A percentile compares a stretch with the other conserved stretches of the same genome.
Evolutionary conservation across 30 jellyfish, hydroid and myxozoan species (phyloP).

Genomic region (Turritopsis rubra): DNA sequence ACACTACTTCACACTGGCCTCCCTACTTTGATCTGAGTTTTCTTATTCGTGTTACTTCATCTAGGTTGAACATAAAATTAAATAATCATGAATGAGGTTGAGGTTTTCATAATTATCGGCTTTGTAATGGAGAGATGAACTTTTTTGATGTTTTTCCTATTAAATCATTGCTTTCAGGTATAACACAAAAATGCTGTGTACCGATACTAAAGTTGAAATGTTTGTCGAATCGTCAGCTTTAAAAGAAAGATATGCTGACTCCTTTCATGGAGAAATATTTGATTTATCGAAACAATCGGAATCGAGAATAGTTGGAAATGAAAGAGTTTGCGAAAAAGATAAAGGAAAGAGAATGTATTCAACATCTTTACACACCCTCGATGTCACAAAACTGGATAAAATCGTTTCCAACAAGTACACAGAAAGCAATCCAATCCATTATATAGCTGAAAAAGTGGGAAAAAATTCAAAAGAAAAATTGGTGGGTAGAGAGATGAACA

Average conservation of each 20-base stretch:
- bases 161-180: no score
- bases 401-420: background rate
- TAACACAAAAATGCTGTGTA: no score
- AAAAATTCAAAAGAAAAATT: background rate
- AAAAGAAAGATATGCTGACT: background rate
- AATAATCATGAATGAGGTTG: no score
- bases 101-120: no score
- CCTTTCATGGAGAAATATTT: background rate
- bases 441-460: background rate
- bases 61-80: no score
- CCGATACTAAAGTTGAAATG: background rate
- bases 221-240: background rate
- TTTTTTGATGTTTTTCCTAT: no score
- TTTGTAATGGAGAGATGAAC: no score
- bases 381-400: background rate
- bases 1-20: no score
- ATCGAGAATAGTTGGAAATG: background rate
- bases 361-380: background rate
- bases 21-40: no score
- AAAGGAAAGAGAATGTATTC: no score
- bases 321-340: background rate
- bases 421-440: background rate
- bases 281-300: background rate
- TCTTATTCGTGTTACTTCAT: no score
- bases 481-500: background rate